Conservation (phyloP, 2,113 vertebrate genomes). For the Athene cunicularia region DNA sequence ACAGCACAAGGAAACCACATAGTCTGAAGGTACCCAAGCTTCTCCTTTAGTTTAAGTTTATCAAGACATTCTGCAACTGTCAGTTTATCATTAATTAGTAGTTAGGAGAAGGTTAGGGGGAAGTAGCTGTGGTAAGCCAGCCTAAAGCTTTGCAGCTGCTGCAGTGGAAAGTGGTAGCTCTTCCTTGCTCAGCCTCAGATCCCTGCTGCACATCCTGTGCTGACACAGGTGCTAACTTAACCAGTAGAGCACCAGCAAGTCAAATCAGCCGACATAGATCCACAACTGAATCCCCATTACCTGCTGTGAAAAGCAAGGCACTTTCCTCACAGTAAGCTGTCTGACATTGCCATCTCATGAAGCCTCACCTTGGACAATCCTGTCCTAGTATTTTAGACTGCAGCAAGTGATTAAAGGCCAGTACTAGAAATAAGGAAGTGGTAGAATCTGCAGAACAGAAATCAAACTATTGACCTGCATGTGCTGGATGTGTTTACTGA, state of each 20-base stretch:
- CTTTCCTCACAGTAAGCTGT: not conserved
- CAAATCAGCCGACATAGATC: not conserved
- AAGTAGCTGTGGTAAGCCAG: not conserved
- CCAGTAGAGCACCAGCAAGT: not conserved
- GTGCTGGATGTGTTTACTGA: not conserved
- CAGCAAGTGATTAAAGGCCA: not conserved
- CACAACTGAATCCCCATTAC: not conserved
- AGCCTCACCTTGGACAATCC: not conserved
- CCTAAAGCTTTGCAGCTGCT: not conserved
- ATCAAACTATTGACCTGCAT: not conserved
- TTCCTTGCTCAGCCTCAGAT: not conserved
- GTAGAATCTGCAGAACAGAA: not conserved
- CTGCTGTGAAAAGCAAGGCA: not conserved
- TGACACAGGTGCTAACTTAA: not conserved
- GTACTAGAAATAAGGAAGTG: not conserved
- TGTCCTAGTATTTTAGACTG: not conserved
- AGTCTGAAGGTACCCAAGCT: not conserved
- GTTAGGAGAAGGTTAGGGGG: not conserved
- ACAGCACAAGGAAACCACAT: not conserved
- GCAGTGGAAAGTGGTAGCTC: not conserved
- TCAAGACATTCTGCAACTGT: not conserved
- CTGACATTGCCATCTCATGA: fast-evolving
- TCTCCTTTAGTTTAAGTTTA: not conserved
- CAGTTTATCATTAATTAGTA: not conserved
- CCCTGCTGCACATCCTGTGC: not conserved